These are phyloP conservation scores for Ceratitis capitata DNA, from an alignment of 1,140 invertebrate species.

Conservation along the genomic window DNA sequence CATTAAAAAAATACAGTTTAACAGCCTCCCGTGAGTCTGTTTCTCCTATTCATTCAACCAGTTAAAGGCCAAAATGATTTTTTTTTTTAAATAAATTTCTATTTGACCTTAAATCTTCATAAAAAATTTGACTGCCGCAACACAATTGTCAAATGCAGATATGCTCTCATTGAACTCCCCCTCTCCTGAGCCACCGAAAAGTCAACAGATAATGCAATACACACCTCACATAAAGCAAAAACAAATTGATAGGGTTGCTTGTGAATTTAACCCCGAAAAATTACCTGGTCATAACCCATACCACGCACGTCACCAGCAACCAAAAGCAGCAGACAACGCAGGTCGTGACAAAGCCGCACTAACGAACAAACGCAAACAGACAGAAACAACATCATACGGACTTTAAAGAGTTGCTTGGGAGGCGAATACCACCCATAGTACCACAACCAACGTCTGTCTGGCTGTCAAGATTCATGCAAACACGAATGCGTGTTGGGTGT, in stretches of 20 bases:
- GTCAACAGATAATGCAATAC: background rate
- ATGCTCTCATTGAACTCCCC: no score
- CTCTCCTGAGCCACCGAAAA: no score
- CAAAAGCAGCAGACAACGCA: background rate
- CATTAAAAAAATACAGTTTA: no score
- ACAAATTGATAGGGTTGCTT: background rate
- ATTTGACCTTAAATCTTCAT: background rate
- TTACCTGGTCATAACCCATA: background rate
- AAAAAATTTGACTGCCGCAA: background rate
- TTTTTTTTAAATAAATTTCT: background rate
- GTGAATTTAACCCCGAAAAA: slow-evolving; percentile 11
- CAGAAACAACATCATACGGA: background rate
- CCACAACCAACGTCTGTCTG: background rate
- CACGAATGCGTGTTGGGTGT: background rate
- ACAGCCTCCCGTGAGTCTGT: no score
- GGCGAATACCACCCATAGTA: background rate
- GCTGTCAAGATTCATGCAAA: background rate
- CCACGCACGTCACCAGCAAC: background rate
- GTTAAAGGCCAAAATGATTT: background rate
- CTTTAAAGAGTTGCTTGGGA: no score
- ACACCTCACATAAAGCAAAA: no score
- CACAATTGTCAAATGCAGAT: slow-evolving; percentile 16
- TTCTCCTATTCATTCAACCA: background rate
- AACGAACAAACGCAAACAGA: no score
- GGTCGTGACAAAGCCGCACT: background rate